Evolutionary conservation across 2,888 invertebrate genomes (phyloP), one percentile per base, ranked within the genome.

Genomic region (Ditula angustiorana): DNA sequence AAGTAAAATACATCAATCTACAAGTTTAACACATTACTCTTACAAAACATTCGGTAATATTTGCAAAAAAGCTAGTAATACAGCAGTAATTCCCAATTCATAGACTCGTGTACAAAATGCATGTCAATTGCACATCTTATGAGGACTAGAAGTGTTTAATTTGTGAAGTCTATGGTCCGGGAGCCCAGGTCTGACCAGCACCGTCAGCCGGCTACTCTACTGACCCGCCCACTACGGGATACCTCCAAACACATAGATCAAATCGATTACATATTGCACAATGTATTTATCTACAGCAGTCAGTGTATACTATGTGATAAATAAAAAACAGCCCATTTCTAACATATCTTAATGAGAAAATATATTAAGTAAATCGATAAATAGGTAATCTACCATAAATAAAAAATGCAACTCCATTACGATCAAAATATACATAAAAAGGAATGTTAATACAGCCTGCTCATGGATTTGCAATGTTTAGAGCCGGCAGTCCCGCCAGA

Each of bases 321-420:
- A 75, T 75, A 73, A 76, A 80, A 85, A 87, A 86, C 89, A 90
- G 89, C 88, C 88, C 88, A 83, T 83, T 73, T 80, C 88, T 88
- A 88, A 80, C 75, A 81, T 78, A 76, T 83, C 86, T 86, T 63
- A 63, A 87, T 83, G 79, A 65, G 72, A 79, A 82, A 76, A 78
- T 83, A 79, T 80, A 75, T 65, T 71, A 71, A 68, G 67, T 79
- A 73, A 71, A 64, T 74, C 71, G 68, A 65, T 70, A 77, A 77
- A 73, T 74, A 71, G 71, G 72, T 73, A 76, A 76, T 78, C 80
- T 82, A 87, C 86, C 74, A 80, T 77, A 80, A 84, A 84, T 81
- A 83, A 86, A 81, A 69, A 76, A 75, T 76, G 77, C 80, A 75
- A 67, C 67, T 71, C 57, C 63, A 58, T 63, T 69, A 72, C 69